Percentiles rank a stretch among this genome's conserved stretches.
Evolutionary conservation across 2,888 invertebrate species (phyloP).

Genomic region (Drosophila cognata): DNA sequence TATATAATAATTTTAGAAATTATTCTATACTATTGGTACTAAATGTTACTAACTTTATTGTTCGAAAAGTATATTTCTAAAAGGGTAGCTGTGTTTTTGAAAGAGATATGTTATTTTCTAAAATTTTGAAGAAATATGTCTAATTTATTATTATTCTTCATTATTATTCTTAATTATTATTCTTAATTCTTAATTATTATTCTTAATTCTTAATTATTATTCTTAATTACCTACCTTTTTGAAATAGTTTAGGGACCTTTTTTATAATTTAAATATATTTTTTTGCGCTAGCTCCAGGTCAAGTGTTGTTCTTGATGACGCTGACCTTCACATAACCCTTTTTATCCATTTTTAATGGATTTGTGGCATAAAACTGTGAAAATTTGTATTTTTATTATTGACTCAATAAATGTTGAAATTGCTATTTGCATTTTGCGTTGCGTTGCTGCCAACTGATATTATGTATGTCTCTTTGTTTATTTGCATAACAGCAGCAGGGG

Average conservation of each 20-base stretch:
- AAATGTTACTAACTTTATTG: too few relatives aligned
- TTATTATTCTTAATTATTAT: background rate
- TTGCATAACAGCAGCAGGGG: background rate
- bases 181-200: background rate
- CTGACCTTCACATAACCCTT: background rate
- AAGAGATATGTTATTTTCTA: background rate
- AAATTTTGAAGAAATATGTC: background rate
- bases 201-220: too few relatives aligned
- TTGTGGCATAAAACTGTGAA: background rate
- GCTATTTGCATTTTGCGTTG: conserved; percentile 38
- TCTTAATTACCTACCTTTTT: background rate
- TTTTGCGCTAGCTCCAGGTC: background rate
- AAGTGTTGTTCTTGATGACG: background rate
- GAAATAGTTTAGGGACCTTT: background rate
- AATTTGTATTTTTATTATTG: background rate
- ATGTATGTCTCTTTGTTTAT: conserved; percentile 19
- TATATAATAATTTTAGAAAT: background rate
- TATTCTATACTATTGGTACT: background rate
- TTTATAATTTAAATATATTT: too few relatives aligned
- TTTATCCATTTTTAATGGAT: background rate
- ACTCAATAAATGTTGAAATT: background rate
- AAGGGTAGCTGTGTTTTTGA: background rate
- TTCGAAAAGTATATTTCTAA: background rate
- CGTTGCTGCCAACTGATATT: conserved; percentile 35
- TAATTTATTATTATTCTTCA: too few relatives aligned